A percentile compares a stretch with the other conserved stretches of the same genome.
Evolutionary conservation across 2,113 vertebrate species (phyloP).

Genomic region (Morphnarchus princeps): DNA sequence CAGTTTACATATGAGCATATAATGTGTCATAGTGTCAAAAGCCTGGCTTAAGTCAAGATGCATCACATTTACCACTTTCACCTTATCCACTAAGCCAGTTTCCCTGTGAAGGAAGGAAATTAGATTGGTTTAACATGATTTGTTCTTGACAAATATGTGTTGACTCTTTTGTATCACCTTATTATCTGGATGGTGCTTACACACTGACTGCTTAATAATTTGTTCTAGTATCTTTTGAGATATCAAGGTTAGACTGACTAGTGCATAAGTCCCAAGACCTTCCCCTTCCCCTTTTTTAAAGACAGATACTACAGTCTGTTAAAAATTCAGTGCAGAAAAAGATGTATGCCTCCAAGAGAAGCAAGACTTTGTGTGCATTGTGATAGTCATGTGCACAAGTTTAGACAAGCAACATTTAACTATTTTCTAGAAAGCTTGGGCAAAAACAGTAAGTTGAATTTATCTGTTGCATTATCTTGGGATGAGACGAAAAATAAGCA

Average conservation of each 20-base stretch:
- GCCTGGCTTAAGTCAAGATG: background rate
- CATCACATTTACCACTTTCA: background rate
- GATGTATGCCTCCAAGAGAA: background rate
- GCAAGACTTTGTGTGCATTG: background rate
- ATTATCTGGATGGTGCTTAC: constrained; percentile 13
- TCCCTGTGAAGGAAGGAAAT: constrained; percentile 23
- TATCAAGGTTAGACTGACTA: background rate
- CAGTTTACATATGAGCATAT: background rate
- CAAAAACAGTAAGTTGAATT: background rate
- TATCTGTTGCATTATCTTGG: background rate
- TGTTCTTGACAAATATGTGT: background rate
- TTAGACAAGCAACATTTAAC: background rate
- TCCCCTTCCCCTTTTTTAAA: background rate
- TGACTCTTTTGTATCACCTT: constrained; percentile 33
- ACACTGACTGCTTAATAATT: background rate
- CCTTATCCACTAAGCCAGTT: background rate
- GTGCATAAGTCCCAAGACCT: background rate
- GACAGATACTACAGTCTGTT: background rate
- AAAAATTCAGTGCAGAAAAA: background rate
- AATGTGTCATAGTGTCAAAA: background rate
- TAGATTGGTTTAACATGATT: background rate
- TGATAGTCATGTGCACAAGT: background rate
- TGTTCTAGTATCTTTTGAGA: background rate
- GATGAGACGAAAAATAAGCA: constrained; percentile 7
- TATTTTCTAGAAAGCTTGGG: background rate